Conservation (phyloP, 1,140 invertebrate species). For the Camponotus pennsylvanicus region DNA sequence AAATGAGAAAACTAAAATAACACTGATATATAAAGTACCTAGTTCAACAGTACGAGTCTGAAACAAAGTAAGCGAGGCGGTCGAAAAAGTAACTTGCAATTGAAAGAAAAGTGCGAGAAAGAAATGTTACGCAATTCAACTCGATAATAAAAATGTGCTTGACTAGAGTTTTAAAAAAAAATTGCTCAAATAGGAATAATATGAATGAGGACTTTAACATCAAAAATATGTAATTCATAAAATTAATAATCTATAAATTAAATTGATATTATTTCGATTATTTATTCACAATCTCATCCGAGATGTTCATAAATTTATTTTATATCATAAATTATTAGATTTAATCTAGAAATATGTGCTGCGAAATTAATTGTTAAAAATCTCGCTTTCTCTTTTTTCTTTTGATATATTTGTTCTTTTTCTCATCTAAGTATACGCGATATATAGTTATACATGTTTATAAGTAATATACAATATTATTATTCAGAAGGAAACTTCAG, state of each 20-base stretch:
- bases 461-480: conserved; percentile 7
- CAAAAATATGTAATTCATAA: neutral
- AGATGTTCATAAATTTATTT: neutral
- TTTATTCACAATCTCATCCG: neutral
- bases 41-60: conserved; percentile 35
- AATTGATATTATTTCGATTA: neutral
- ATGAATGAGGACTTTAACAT: neutral
- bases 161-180: neutral
- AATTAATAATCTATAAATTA: neutral
- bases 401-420: neutral
- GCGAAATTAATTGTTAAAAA: neutral
- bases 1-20: conserved; percentile 52
- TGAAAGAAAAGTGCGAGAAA: conserved; percentile 25
- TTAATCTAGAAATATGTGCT: neutral
- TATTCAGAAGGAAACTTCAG: neutral
- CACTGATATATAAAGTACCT: conserved; percentile 31
- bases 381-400: neutral
- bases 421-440: neutral
- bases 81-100: conserved; percentile 21
- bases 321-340: neutral
- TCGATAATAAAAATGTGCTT: conserved; percentile 14
- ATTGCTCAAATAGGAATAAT: neutral
- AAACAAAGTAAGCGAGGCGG: conserved; percentile 30
- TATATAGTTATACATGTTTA: neutral
- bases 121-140: conserved; percentile 14